A percentile compares a stretch with the other conserved stretches of the same genome.
These are phyloP conservation scores for Trichomalopsis sarcophagae DNA, from an alignment of 1,140 invertebrate species.

Conservation along the genomic window DNA sequence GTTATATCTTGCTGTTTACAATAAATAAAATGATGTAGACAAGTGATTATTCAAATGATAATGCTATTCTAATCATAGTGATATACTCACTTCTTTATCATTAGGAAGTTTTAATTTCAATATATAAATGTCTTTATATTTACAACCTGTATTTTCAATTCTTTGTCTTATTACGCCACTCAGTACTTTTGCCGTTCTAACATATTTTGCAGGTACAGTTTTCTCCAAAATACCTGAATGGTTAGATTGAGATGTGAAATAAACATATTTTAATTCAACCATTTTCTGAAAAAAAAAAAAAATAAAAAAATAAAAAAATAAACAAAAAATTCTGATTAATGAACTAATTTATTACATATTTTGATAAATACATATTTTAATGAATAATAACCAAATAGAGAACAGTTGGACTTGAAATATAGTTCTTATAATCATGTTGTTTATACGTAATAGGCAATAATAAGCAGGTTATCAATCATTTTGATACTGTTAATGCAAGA, in stretches of 20 bases:
- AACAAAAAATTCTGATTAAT: slow-evolving; percentile 14
- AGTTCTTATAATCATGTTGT: background rate
- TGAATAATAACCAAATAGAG: background rate
- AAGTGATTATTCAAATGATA: background rate
- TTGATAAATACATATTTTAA: too few species aligned
- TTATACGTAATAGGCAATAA: too few species aligned
- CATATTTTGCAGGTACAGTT: background rate
- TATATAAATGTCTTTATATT: background rate
- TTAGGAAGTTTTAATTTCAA: background rate
- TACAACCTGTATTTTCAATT: background rate
- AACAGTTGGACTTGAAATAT: background rate
- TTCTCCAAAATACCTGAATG: background rate
- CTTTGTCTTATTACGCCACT: background rate
- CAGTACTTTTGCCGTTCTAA: background rate
- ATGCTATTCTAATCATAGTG: too few species aligned
- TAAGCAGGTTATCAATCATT: background rate
- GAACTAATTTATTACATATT: too few species aligned
- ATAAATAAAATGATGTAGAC: background rate
- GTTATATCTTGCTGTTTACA: background rate
- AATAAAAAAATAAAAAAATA: background rate
- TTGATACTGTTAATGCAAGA: background rate
- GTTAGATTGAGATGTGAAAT: slow-evolving; percentile 1
- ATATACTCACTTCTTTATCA: background rate
- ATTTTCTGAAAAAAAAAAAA: slow-evolving; percentile 41
- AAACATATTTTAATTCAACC: slow-evolving; percentile 30